Conservation (phyloP, 1,140 invertebrate genomes). For the Diuraphis noxia region DNA sequence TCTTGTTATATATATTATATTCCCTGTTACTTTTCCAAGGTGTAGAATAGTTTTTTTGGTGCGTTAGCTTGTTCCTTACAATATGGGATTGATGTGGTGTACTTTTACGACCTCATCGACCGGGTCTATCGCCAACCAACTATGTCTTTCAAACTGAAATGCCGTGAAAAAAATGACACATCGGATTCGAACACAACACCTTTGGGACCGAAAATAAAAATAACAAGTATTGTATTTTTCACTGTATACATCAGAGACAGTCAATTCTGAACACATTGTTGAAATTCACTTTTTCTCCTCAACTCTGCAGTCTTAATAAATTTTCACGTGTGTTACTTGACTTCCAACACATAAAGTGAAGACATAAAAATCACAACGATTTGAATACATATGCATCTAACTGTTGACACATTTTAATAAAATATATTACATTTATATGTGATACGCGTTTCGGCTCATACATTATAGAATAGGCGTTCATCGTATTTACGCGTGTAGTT, state of each 20-base stretch:
- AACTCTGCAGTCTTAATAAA: not conserved
- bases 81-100: not conserved
- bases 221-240: slow-evolving; percentile 9
- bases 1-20: not conserved
- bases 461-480: not conserved
- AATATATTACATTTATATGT: slow-evolving; percentile 1
- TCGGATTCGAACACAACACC: not conserved
- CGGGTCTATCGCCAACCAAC: not conserved
- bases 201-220: slow-evolving; percentile 5
- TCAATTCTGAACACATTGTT: not conserved
- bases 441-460: not conserved
- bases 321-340: not conserved
- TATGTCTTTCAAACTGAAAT: not conserved
- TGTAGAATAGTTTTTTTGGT: not conserved
- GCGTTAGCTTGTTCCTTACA: not conserved
- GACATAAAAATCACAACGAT: not conserved
- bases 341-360: not conserved
- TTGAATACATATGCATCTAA: not conserved
- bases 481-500: not conserved
- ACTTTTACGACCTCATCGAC: not conserved
- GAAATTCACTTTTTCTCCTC: not conserved
- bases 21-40: not conserved
- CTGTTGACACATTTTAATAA: not conserved
- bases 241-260: not conserved
- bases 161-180: not conserved